Base-by-base conservation (phyloP, 2,113 vertebrate species). In the Colinus virginianus region DNA sequence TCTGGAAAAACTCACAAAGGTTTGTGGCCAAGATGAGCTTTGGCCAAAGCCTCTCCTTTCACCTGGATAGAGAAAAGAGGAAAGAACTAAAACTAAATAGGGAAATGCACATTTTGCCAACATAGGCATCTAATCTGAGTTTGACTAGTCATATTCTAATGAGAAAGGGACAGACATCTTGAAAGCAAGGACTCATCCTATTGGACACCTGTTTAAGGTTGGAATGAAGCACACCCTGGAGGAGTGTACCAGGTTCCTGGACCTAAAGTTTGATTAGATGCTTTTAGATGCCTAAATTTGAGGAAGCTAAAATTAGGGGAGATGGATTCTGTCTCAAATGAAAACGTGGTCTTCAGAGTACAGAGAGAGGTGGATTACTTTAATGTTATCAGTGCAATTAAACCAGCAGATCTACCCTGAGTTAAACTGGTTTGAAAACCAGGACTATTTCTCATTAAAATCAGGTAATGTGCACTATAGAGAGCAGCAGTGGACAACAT, bases 161-260 rank as follows among this genome's bases (percentile, higher is more conserved):
- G 0, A 83, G 48, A 61, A 76, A 49, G 26, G 83, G 2, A 25
- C 23, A 3, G 7, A 1, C 22, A 34, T 32, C 68, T 69, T 22
- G 59, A 49, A 19, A 70, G 13, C 1, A 9, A 3, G 38, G 11
- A 69, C 34, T 74, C 36, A 42, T 70, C 12, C 28, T 63, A 4
- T 78, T 80, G 25, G 25, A 59, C 7, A 32, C 3, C 3, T 63
- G 5, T 53, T 69, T 34, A 25, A 55, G 5, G 18, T 2, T 66
- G 45, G 17, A 62, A 48, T 0, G 3, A 26, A 1, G 0, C 26
- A 3, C 56, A 62, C 3, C 0, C 18, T 66, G 40, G 7, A 72
- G 9, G 38, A 32, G 19, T 25, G 62, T n/a, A 13, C 17, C 11
- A 79, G 7, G 10, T 9, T 20, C 1, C 0, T 56, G 10, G 15